Evolutionary conservation across 2,797 vertebrate genomes (phyloP).

Genomic region (Hypotaenidia philippensis): DNA sequence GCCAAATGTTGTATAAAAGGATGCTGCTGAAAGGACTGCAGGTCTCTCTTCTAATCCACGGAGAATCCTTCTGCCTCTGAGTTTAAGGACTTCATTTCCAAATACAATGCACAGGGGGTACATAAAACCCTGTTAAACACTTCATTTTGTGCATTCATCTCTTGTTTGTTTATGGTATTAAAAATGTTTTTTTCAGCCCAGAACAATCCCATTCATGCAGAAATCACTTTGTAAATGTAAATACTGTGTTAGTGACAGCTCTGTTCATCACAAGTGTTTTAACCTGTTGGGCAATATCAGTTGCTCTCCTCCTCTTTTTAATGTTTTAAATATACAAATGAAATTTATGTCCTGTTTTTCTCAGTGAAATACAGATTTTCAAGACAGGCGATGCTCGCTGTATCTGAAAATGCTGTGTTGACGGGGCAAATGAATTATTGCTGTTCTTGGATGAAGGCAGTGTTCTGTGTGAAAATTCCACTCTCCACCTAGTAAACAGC

Average conservation of each 20-base stretch:
- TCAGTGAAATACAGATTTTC: neutral
- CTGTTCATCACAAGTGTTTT: neutral
- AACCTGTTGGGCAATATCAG: neutral
- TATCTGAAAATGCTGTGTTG: neutral
- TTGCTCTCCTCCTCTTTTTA: neutral
- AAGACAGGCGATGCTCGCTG: neutral
- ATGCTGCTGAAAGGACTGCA: neutral
- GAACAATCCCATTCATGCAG: slow-evolving; percentile 57
- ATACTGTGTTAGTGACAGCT: slow-evolving; percentile 20
- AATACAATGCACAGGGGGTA: slow-evolving; percentile 48
- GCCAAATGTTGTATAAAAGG: slow-evolving; percentile 61
- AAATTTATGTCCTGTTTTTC: neutral
- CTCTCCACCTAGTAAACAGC: neutral
- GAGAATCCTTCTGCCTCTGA: slow-evolving; percentile 35
- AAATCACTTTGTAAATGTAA: slow-evolving; percentile 51
- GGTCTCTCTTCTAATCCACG: slow-evolving; percentile 34
- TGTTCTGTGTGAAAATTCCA: neutral
- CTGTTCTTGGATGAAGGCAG: neutral
- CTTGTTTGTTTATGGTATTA: slow-evolving; percentile 58
- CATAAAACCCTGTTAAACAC: slow-evolving; percentile 65
- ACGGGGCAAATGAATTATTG: neutral
- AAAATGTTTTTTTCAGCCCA: slow-evolving; percentile 32
- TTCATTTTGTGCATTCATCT: slow-evolving; percentile 55
- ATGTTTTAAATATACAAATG: neutral
- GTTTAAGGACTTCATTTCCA: slow-evolving; percentile 59